Conservation (phyloP, 2,797 vertebrate species). For the Threskiornis aethiopicus region DNA sequence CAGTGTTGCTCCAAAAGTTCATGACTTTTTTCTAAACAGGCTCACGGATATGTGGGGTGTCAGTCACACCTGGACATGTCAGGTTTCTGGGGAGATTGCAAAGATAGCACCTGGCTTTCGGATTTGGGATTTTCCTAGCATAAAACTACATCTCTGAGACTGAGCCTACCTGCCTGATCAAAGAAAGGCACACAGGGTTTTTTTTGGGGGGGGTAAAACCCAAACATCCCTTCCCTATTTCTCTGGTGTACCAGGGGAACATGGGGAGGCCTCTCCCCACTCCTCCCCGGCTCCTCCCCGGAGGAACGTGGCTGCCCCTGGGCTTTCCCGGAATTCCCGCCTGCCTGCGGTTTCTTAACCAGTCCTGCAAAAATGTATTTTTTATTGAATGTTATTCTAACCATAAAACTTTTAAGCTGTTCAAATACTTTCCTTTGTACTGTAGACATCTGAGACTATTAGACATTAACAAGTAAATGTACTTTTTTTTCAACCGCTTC, state of each 20-base stretch:
- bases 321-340: constrained; percentile 63
- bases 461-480: constrained; percentile 46
- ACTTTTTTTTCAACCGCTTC: background rate
- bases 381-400: constrained; percentile 68
- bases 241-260: background rate
- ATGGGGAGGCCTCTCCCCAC: background rate
- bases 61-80: background rate
- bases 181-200: background rate
- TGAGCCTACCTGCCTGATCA: background rate
- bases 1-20: background rate
- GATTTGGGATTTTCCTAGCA: background rate
- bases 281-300: background rate
- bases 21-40: background rate
- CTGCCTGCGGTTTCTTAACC: constrained; percentile 51
- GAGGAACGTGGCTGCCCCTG: background rate
- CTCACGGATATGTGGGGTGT: background rate
- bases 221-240: background rate
- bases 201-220: background rate
- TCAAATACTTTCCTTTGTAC: constrained; percentile 61
- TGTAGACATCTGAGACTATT: constrained; percentile 25
- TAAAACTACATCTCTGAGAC: background rate
- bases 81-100: background rate
- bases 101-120: background rate
- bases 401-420: constrained; percentile 59
- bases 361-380: constrained; percentile 58